These are phyloP conservation scores for Noctua janthe DNA, from an alignment of 2,888 invertebrate species.

Conservation along the genomic window DNA sequence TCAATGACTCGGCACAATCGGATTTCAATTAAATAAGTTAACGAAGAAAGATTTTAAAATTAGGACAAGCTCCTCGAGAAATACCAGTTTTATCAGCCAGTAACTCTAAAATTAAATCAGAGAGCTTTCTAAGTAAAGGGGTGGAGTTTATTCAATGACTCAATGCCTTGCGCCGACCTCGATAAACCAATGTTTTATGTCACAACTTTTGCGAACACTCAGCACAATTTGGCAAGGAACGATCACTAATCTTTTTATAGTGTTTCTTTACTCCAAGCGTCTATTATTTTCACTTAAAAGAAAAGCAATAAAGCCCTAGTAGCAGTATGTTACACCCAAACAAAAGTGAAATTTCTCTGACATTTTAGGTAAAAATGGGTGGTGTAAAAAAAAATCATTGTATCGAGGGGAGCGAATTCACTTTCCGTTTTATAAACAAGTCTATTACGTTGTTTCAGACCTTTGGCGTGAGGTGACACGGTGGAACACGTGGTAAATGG, in stretches of 20 bases:
- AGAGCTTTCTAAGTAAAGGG: conserved; percentile 28
- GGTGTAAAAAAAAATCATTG: conserved; percentile 70
- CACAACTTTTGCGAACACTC: conserved; percentile 66
- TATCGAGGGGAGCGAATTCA: conserved; percentile 74
- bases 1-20: conserved; percentile 50
- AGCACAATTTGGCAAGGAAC: conserved; percentile 62
- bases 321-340: conserved; percentile 33
- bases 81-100: conserved; percentile 24
- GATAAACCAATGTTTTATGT: conserved; percentile 67
- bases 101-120: conserved; percentile 45
- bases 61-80: conserved; percentile 8
- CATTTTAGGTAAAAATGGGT: conserved; percentile 48
- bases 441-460: conserved; percentile 79
- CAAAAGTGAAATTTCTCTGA: conserved; percentile 43
- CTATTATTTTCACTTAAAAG: conserved; percentile 58
- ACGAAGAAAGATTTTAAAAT: conserved; percentile 42
- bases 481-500: conserved; percentile 77
- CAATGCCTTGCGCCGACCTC: conserved; percentile 50
- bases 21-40: conserved; percentile 52
- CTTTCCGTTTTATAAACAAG: conserved; percentile 79
- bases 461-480: conserved; percentile 71
- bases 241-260: conserved; percentile 62
- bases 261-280: conserved; percentile 42
- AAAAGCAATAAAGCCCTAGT: conserved; percentile 47
- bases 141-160: conserved; percentile 54